phyloP scores from a whole-genome alignment of 2,113 vertebrate genomes.

The Misgurnus mizolepis region DNA sequence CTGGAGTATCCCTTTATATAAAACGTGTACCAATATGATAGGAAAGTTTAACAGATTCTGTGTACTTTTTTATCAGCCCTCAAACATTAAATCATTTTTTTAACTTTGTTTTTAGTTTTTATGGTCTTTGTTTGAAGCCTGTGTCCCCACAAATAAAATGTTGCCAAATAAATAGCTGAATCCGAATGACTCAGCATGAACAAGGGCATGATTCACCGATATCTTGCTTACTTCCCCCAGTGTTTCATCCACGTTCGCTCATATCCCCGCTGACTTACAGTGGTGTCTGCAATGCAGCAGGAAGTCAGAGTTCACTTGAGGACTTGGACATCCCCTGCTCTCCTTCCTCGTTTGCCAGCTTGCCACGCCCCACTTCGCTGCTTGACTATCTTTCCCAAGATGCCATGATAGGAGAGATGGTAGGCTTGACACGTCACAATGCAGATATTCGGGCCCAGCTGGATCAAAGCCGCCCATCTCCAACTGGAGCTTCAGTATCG shows the following conservation, averaged over 20 bases:
- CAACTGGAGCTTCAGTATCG: constrained; percentile 16
- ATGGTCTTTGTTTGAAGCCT: neutral
- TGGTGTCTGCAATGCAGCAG: constrained; percentile 6
- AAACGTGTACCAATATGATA: no score
- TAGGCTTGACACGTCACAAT: constrained; percentile 81
- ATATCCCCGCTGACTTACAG: neutral
- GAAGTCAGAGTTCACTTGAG: constrained; percentile 46
- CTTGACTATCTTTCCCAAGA: constrained; percentile 60
- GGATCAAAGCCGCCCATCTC: constrained; percentile 56
- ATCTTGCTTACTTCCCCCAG: constrained; percentile 11
- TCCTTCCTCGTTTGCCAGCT: constrained; percentile 57
- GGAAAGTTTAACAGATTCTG: no score
- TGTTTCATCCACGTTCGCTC: neutral
- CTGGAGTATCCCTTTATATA: no score
- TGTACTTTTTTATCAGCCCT: no score
- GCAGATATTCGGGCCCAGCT: constrained; percentile 78
- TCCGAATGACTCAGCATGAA: neutral
- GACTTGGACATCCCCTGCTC: constrained; percentile 57
- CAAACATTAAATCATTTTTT: no score
- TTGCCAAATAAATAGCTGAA: no score
- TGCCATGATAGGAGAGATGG: constrained; percentile 74
- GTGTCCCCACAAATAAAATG: neutral
- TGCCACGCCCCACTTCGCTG: constrained; percentile 51
- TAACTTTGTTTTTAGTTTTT: no score
- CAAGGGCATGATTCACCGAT: neutral